These are phyloP conservation scores for Anarrhichthys ocellatus DNA, from an alignment of 2,113 vertebrate genomes.

Conservation along the genomic window DNA sequence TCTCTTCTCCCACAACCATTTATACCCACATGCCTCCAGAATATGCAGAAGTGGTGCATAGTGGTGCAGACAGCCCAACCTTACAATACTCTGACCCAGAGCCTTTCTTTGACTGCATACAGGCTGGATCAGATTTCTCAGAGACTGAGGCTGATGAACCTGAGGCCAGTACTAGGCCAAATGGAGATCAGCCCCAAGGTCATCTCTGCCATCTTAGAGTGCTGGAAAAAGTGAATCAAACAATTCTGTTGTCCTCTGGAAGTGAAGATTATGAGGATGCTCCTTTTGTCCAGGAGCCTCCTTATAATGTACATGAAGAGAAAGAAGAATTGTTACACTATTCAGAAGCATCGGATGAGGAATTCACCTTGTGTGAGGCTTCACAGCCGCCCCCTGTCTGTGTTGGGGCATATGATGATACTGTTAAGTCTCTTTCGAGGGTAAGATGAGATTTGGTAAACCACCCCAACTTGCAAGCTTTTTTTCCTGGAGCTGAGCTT, in stretches of 20 bases:
- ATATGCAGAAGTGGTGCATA: slow-evolving; percentile 12
- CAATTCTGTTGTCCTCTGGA: slow-evolving; percentile 63
- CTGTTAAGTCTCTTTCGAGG: slow-evolving; percentile 85
- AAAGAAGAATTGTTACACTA: slow-evolving; percentile 33
- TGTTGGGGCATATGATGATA: slow-evolving; percentile 60
- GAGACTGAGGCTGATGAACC: slow-evolving; percentile 70
- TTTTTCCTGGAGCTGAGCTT: slow-evolving; percentile 59
- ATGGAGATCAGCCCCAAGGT: slow-evolving; percentile 6
- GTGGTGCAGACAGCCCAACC: slow-evolving; percentile 22
- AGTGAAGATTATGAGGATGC: slow-evolving; percentile 81
- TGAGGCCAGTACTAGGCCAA: slow-evolving; percentile 12
- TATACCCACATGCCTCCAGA: slow-evolving; percentile 26
- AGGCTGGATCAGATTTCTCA: slow-evolving; percentile 70
- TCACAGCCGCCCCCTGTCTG: slow-evolving; percentile 74
- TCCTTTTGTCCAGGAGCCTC: slow-evolving; percentile 82
- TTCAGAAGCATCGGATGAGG: slow-evolving; percentile 72
- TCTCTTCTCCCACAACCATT: slow-evolving; percentile 1
- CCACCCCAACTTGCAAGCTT: slow-evolving; percentile 54
- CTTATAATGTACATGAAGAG: slow-evolving; percentile 56
- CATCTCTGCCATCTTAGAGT: neutral
- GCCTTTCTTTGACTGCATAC: slow-evolving; percentile 78
- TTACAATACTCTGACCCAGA: slow-evolving; percentile 73
- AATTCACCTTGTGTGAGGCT: slow-evolving; percentile 83
- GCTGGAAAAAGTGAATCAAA: slow-evolving; percentile 8
- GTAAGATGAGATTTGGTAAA: slow-evolving; percentile 83